phyloP scores from a whole-genome alignment of 2,797 vertebrate genomes.

The Trematomus bernacchii region DNA sequence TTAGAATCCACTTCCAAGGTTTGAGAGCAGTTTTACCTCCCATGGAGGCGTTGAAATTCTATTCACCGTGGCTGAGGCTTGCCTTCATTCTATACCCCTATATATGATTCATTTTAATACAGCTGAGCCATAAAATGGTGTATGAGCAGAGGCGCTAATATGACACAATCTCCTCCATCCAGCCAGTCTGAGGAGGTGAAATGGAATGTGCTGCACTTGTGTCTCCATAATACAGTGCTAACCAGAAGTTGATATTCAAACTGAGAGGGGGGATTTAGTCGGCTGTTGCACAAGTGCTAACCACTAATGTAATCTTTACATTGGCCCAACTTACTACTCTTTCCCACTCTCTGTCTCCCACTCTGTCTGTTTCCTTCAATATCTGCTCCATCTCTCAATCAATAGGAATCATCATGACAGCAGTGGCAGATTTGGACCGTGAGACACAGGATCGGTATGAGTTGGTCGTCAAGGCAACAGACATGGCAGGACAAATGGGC shows the following conservation, averaged over 20 bases:
- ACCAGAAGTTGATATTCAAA: constrained; percentile 53
- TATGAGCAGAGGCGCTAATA: constrained; percentile 55
- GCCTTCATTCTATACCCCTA: constrained; percentile 56
- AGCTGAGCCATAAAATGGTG: constrained; percentile 67
- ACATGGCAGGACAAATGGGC: constrained; percentile 99
- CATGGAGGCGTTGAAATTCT: constrained; percentile 49
- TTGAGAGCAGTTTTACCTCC: constrained; percentile 40
- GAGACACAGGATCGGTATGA: constrained; percentile 98
- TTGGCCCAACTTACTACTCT: constrained; percentile 37
- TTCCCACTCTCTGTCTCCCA: neutral
- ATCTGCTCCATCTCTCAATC: constrained; percentile 46
- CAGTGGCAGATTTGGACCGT: constrained; percentile 95
- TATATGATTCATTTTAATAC: constrained; percentile 79
- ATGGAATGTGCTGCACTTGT: constrained; percentile 55
- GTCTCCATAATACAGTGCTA: constrained; percentile 58
- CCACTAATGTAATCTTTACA: constrained; percentile 57
- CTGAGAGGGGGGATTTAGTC: constrained; percentile 33
- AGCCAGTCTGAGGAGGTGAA: constrained; percentile 54
- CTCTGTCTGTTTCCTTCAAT: constrained; percentile 23
- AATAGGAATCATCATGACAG: constrained; percentile 95
- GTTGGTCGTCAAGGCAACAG: constrained; percentile 97
- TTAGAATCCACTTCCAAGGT: constrained; percentile 49
- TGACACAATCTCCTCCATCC: constrained; percentile 64
- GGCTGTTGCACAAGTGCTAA: constrained; percentile 40
- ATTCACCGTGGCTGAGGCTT: constrained; percentile 48